Conservation (phyloP, 1,140 invertebrate species). For the Conus ventricosus region DNA sequence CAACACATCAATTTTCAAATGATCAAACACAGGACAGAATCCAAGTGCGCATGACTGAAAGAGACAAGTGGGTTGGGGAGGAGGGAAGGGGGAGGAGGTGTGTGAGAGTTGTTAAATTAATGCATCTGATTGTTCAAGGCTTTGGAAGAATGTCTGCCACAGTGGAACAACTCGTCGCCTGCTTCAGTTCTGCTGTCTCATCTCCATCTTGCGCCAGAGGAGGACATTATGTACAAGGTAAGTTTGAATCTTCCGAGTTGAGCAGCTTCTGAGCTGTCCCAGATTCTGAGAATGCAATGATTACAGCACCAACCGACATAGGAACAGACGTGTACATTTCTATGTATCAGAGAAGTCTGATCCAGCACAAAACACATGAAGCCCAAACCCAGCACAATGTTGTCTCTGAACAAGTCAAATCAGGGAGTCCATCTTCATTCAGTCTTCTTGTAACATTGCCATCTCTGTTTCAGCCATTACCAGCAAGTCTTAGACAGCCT, state of each 20-base stretch:
- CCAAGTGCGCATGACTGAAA: neutral
- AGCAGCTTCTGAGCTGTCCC: neutral
- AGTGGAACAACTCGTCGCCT: too few relatives aligned
- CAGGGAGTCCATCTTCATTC: neutral
- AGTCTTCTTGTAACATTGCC: neutral
- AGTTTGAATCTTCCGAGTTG: neutral
- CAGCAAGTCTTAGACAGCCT: neutral
- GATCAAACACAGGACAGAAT: neutral
- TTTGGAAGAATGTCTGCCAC: neutral
- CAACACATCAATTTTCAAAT: neutral
- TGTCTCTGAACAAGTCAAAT: neutral
- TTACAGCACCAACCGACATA: conserved; percentile 1
- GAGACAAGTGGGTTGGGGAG: neutral
- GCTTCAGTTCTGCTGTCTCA: neutral
- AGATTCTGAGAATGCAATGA: neutral
- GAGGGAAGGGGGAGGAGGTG: neutral
- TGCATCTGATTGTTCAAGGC: conserved; percentile 20
- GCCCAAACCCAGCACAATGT: neutral
- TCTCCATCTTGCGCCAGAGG: neutral
- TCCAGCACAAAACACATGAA: neutral
- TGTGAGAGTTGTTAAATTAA: neutral
- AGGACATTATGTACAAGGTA: neutral
- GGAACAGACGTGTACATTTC: neutral
- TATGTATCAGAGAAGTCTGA: neutral
- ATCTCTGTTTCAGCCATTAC: neutral